Evolutionary conservation across 2,888 invertebrate genomes (phyloP).

Genomic region (Heliconius erato): DNA sequence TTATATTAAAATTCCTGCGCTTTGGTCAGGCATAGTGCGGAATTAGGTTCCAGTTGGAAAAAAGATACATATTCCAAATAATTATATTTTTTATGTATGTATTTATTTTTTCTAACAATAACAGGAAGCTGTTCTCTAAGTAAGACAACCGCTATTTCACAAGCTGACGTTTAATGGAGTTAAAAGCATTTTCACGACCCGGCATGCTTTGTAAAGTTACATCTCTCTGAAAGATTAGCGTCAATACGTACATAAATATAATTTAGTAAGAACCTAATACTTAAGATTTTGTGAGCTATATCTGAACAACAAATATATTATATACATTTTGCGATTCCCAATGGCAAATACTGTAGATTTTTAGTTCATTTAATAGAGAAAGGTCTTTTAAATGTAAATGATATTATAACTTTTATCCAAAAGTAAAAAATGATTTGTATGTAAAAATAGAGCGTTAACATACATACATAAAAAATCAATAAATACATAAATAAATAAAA

Average conservation of each 20-base stretch:
- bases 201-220: constrained; percentile 50
- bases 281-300: background rate
- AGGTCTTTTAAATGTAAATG: background rate
- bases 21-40: background rate
- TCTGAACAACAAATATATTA: background rate
- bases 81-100: no score
- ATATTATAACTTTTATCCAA: background rate
- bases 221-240: constrained; percentile 52
- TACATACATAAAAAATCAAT: no score
- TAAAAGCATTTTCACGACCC: constrained; percentile 51
- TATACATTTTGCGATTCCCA: background rate
- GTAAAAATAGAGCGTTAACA: no score
- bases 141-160: constrained; percentile 48
- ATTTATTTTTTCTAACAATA: constrained; percentile 9
- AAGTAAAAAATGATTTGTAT: no score
- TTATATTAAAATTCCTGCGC: background rate
- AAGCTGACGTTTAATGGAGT: constrained; percentile 47
- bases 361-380: background rate
- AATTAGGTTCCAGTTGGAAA: no score
- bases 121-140: constrained; percentile 29
- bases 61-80: background rate
- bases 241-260: constrained; percentile 7
- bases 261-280: background rate
- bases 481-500: no score
- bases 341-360: background rate